These are phyloP conservation scores for Oncorhynchus nerka DNA, from an alignment of 2,113 vertebrate species.

Conservation along the genomic window DNA sequence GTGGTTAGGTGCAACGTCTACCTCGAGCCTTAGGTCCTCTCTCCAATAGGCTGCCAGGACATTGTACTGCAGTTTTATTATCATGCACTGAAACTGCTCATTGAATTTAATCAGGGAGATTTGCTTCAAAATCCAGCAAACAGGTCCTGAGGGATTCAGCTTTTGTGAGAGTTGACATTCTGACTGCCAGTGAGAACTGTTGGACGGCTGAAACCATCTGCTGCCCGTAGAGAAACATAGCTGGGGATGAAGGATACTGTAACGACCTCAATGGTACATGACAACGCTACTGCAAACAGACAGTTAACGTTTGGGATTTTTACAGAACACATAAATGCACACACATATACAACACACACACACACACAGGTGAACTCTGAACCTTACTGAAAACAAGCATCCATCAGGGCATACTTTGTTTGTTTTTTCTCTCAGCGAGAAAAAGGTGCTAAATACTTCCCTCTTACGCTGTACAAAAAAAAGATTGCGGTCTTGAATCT, in stretches of 20 bases:
- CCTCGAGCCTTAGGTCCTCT: slow-evolving; percentile 9
- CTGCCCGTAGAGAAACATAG: slow-evolving; percentile 12
- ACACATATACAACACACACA: slow-evolving; percentile 38
- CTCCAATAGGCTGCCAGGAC: slow-evolving; percentile 15
- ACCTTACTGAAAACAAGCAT: slow-evolving; percentile 45
- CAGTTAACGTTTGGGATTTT: slow-evolving; percentile 23
- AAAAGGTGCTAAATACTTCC: slow-evolving; percentile 73
- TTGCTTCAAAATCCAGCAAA: slow-evolving; percentile 1
- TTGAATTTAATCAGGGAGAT: slow-evolving; percentile 42
- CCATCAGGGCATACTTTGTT: slow-evolving; percentile 59
- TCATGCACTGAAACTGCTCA: slow-evolving; percentile 29
- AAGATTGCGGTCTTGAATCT: slow-evolving; percentile 67
- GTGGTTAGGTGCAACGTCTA: neutral
- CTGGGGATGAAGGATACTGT: slow-evolving; percentile 18
- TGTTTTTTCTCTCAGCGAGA: slow-evolving; percentile 62
- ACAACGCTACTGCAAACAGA: slow-evolving; percentile 30
- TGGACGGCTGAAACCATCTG: neutral
- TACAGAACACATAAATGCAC: slow-evolving; percentile 16
- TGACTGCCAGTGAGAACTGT: neutral
- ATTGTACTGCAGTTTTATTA: slow-evolving; percentile 21
- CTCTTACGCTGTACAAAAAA: slow-evolving; percentile 63
- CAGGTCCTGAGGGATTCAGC: slow-evolving; percentile 18
- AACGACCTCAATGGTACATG: slow-evolving; percentile 47
- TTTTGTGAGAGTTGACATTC: slow-evolving; percentile 40
- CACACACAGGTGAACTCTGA: slow-evolving; percentile 52